These are phyloP conservation scores for Xestia rhomboidea DNA, from an alignment of 2,888 invertebrate genomes.

Conservation along the genomic window DNA sequence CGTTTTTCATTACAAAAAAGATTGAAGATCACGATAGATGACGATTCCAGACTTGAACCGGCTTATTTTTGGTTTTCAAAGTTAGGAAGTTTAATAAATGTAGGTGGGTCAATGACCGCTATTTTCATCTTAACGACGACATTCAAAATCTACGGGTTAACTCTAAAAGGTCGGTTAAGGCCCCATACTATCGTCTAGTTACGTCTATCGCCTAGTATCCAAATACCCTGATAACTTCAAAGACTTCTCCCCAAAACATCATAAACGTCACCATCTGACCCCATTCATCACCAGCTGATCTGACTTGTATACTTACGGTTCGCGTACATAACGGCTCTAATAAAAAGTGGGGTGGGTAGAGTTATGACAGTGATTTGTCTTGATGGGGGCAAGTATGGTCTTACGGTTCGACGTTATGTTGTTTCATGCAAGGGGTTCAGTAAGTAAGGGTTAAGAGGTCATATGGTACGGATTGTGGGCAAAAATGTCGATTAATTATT, in stretches of 20 bases:
- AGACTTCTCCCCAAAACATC: slow-evolving; percentile 28
- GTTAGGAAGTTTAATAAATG: no score
- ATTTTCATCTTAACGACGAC: no score
- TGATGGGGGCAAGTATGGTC: slow-evolving; percentile 50
- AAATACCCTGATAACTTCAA: slow-evolving; percentile 3
- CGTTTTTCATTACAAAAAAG: no score
- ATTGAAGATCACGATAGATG: no score
- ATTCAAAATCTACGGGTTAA: no score
- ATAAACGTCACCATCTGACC: slow-evolving; percentile 37
- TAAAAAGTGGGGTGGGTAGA: slow-evolving; percentile 65
- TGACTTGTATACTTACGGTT: slow-evolving; percentile 66
- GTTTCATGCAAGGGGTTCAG: neutral
- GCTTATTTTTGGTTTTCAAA: no score
- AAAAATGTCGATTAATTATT: slow-evolving; percentile 4
- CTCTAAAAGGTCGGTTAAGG: neutral
- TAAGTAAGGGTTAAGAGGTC: slow-evolving; percentile 20
- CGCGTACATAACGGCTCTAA: slow-evolving; percentile 50
- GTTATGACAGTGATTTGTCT: slow-evolving; percentile 73
- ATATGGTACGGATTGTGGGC: neutral
- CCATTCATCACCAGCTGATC: slow-evolving; percentile 67
- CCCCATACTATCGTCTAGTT: no score
- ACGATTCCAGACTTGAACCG: no score
- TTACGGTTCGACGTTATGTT: slow-evolving; percentile 15
- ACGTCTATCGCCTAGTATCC: neutral
- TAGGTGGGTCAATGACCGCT: no score